phyloP scores from a whole-genome alignment of 1,140 invertebrate genomes.

The Tachypleus tridentatus region DNA sequence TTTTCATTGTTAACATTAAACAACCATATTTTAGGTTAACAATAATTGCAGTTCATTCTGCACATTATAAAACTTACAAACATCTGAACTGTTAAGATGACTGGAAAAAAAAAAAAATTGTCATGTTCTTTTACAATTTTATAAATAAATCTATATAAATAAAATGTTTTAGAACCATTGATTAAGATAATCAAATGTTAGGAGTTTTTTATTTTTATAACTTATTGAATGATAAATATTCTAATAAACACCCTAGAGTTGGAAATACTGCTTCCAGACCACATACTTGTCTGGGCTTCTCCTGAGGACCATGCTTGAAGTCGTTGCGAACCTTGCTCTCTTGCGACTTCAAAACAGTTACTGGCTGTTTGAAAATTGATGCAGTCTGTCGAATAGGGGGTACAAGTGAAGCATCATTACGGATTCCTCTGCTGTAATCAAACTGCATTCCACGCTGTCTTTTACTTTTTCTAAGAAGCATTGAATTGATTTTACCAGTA shows the following conservation, averaged over 20 bases:
- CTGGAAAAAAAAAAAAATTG: conserved; percentile 36
- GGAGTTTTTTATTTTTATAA: not conserved
- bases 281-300: conserved; percentile 80
- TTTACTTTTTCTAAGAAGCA: conserved; percentile 48
- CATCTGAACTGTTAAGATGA: conserved; percentile 38
- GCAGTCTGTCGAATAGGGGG: conserved; percentile 95
- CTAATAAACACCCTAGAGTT: not conserved
- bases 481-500: conserved; percentile 56
- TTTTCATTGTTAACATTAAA: too few species aligned
- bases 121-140: not conserved
- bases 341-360: conserved; percentile 82
- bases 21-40: too few species aligned
- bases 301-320: conserved; percentile 73
- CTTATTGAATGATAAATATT: conserved; percentile 8
- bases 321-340: conserved; percentile 50
- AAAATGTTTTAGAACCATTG: too few species aligned
- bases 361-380: conserved; percentile 97
- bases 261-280: not conserved
- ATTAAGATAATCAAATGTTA: not conserved
- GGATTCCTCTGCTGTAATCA: conserved; percentile 58
- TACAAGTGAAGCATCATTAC: conserved; percentile 78
- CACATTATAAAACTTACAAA: too few species aligned
- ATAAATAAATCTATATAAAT: not conserved
- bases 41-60: too few species aligned
- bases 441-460: conserved; percentile 46